phyloP scores from a whole-genome alignment of 2,888 invertebrate species.

The Scaptomyza polygonia region DNA sequence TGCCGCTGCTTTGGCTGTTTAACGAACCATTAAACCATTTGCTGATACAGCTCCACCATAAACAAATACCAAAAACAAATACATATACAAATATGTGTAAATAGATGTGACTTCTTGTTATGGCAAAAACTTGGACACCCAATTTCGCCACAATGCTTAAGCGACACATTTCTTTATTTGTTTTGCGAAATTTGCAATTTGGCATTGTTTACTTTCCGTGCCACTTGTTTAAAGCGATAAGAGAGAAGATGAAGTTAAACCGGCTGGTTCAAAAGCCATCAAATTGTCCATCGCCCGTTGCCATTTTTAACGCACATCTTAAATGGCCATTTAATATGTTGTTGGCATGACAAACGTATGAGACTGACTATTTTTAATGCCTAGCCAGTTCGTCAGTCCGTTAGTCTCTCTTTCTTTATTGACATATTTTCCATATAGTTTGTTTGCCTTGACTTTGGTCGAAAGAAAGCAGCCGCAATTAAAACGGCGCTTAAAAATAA shows the following conservation, averaged over 20 bases:
- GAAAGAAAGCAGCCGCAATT: conserved; percentile 73
- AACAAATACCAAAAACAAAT: conserved; percentile 29
- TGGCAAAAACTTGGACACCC: conserved; percentile 22
- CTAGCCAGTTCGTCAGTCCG: conserved; percentile 4
- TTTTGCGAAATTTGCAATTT: conserved; percentile 69
- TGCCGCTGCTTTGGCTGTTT: conserved; percentile 56
- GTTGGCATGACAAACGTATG: conserved; percentile 69
- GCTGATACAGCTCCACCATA: conserved; percentile 61
- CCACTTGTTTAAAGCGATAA: conserved; percentile 25
- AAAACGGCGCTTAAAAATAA: conserved; percentile 61
- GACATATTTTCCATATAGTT: conserved; percentile 51
- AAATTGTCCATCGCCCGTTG: conserved; percentile 56
- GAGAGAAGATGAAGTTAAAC: conserved; percentile 24
- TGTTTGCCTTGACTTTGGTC: conserved; percentile 26
- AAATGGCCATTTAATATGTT: conserved; percentile 41
- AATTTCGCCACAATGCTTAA: conserved; percentile 3
- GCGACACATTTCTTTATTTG: conserved; percentile 36
- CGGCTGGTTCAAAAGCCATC: conserved; percentile 54
- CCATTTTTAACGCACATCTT: conserved; percentile 52
- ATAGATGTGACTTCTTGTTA: conserved; percentile 27
- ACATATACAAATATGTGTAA: conserved; percentile 9
- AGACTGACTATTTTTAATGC: conserved; percentile 38
- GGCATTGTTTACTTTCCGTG: conserved; percentile 64
- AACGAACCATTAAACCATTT: conserved; percentile 76
- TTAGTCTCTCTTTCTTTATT: conserved; percentile 23